Evolutionary conservation across 2,113 vertebrate genomes (phyloP).

Genomic region (Myrmophylax atrothorax): DNA sequence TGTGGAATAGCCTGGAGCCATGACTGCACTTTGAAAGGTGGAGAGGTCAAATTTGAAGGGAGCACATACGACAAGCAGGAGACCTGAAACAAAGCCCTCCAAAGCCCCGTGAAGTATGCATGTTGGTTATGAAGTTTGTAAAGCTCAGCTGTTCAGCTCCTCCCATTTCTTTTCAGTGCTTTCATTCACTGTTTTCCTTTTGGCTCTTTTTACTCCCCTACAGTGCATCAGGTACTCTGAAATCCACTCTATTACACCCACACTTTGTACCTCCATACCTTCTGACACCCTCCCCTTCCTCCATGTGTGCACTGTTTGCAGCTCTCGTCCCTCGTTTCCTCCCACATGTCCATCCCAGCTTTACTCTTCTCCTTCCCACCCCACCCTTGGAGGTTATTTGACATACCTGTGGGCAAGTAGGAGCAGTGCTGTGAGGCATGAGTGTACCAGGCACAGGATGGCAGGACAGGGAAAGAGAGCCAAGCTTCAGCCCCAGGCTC

Average conservation of each 20-base stretch:
- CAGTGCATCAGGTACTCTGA: neutral
- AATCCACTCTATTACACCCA: neutral
- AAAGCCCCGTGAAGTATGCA: neutral
- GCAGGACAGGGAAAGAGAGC: neutral
- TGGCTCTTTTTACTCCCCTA: neutral
- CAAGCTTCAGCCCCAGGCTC: neutral
- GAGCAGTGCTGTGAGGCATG: accelerated
- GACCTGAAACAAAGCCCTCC: neutral
- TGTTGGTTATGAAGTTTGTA: neutral
- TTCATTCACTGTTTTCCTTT: neutral
- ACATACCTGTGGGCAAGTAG: neutral
- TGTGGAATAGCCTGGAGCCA: neutral
- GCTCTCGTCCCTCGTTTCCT: neutral
- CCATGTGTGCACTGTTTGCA: neutral
- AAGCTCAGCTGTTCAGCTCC: neutral
- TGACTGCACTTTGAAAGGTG: neutral
- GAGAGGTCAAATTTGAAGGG: neutral
- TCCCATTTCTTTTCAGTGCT: neutral
- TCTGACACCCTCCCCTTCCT: neutral
- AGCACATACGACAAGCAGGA: accelerated
- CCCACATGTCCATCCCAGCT: neutral
- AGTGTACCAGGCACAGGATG: accelerated
- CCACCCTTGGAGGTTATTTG: neutral
- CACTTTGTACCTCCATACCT: neutral
- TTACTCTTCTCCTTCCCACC: neutral